Evolutionary conservation across 2,113 vertebrate species (phyloP).

Genomic region (Sinocyclocheilus anophthalmus): DNA sequence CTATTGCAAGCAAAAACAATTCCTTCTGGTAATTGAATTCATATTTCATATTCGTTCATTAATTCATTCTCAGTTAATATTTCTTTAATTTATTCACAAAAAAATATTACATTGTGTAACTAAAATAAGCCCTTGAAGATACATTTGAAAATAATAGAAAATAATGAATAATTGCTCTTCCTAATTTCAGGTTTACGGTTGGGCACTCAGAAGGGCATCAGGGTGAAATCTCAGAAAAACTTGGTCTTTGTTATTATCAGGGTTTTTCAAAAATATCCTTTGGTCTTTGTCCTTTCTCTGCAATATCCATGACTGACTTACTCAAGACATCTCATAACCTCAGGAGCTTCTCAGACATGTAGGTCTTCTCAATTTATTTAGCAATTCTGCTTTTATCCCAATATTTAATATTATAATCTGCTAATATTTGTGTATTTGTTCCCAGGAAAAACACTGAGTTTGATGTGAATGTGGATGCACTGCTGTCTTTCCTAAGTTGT

Average conservation of each 20-base stretch:
- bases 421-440: too few relatives aligned
- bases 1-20: neutral
- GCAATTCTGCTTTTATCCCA: neutral
- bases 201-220: neutral
- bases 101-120: neutral
- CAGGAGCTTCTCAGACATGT: constrained; percentile 16
- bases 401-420: too few relatives aligned
- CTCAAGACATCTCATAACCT: constrained; percentile 13
- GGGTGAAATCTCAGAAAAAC: neutral
- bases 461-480: constrained; percentile 18
- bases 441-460: neutral
- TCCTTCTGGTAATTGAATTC: neutral
- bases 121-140: neutral
- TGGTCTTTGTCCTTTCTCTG: neutral
- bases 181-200: neutral
- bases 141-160: neutral
- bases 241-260: neutral
- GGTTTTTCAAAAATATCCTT: constrained; percentile 35
- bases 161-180: too few relatives aligned
- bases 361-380: neutral
- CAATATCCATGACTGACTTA: neutral
- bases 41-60: neutral
- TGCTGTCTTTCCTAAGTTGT: constrained; percentile 22
- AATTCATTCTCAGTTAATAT: neutral
- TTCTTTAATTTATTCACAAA: neutral